Percentiles rank a stretch among this genome's conserved stretches.
phyloP scores from a whole-genome alignment of 2,888 invertebrate species.

The Formica aserva region DNA sequence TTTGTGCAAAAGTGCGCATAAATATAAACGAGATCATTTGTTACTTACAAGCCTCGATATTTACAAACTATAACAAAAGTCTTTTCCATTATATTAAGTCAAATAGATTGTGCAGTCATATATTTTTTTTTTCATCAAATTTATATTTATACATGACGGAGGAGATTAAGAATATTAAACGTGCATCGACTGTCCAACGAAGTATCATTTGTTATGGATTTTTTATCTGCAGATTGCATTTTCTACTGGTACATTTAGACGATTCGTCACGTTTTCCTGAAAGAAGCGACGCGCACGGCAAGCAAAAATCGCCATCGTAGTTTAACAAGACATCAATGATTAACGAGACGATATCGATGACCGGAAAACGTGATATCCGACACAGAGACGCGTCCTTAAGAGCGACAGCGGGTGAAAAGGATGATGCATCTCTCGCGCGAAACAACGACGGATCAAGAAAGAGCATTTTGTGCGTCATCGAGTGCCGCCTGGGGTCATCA shows the following conservation, averaged over 20 bases:
- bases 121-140: not conserved
- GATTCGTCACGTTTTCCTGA: not conserved
- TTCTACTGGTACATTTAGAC: not conserved
- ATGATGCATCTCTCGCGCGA: constrained; percentile 38
- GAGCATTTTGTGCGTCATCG: constrained; percentile 69
- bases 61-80: not conserved
- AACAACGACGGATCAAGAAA: constrained; percentile 69
- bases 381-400: not conserved
- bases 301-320: not conserved
- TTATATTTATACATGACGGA: not conserved
- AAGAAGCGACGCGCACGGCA: not conserved
- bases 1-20: not conserved
- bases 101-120: not conserved
- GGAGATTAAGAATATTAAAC: constrained; percentile 1
- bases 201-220: not conserved
- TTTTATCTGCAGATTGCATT: not conserved
- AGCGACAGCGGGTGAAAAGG: not conserved
- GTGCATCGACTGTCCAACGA: not conserved
- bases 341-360: constrained; percentile 30
- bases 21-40: not conserved
- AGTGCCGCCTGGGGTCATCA: constrained; percentile 60
- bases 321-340: constrained; percentile 19
- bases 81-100: not conserved
- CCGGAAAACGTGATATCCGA: constrained; percentile 25
- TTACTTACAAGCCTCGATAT: not conserved